A percentile compares a stretch with the other conserved stretches of the same genome.
These are phyloP conservation scores for Eristalinus sepulchralis DNA, from an alignment of 2,888 invertebrate genomes.

Conservation along the genomic window DNA sequence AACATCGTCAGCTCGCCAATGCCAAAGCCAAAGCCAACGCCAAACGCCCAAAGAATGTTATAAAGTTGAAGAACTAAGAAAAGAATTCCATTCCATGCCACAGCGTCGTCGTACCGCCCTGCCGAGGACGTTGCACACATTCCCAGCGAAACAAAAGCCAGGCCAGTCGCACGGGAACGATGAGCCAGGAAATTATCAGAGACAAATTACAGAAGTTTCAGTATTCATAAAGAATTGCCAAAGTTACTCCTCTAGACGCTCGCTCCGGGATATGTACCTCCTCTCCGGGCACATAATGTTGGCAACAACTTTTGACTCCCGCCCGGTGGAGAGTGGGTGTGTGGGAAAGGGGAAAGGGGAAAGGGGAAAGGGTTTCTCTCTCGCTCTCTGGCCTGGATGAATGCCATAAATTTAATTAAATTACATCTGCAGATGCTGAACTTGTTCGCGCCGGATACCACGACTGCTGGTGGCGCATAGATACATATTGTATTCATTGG, in stretches of 20 bases:
- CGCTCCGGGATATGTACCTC: conserved; percentile 29
- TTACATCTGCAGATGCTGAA: conserved; percentile 75
- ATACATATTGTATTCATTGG: conserved; percentile 70
- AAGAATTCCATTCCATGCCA: conserved; percentile 68
- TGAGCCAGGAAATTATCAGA: conserved; percentile 59
- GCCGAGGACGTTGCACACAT: conserved; percentile 36
- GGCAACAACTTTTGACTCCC: conserved; percentile 62
- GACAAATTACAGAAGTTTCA: conserved; percentile 72
- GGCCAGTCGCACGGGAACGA: not conserved
- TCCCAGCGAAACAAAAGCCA: conserved; percentile 55
- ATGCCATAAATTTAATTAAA: conserved; percentile 75
- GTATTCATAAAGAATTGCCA: conserved; percentile 72
- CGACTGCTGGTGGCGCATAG: conserved; percentile 35
- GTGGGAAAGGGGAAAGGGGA: not conserved
- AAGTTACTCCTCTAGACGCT: conserved; percentile 67
- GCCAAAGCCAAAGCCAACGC: not conserved
- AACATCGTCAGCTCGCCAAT: not conserved
- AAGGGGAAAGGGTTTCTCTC: conserved; percentile 52
- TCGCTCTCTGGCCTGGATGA: conserved; percentile 50
- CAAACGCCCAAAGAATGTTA: conserved; percentile 55
- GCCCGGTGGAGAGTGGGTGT: no score
- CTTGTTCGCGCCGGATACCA: conserved; percentile 43
- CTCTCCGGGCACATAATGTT: conserved; percentile 56
- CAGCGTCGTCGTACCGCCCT: conserved; percentile 33
- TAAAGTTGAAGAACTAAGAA: conserved; percentile 53